Evolutionary conservation across 30 jellyfish, hydroid and myxozoan genomes (phyloP).

Genomic region (Catostylus mosaicus): DNA sequence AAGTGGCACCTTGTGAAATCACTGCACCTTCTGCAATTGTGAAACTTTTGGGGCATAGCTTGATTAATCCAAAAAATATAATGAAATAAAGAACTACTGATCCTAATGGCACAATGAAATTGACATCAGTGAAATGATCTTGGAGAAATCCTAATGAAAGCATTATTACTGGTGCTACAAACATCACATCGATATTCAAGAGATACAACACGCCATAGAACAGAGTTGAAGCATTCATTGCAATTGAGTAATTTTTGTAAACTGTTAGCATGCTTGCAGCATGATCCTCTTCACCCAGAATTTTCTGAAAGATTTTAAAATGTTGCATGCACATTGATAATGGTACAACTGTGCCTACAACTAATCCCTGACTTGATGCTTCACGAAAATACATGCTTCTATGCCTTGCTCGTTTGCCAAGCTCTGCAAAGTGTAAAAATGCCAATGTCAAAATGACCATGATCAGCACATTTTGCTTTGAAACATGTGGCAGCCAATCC

Average conservation of each 20-base stretch:
- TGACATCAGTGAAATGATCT: conserved; percentile 42
- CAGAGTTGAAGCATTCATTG: conserved; percentile 37
- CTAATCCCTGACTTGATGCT: conserved; percentile 32
- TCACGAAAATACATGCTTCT: conserved; percentile 13
- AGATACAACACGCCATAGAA: conserved; percentile 34
- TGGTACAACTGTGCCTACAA: conserved; percentile 12
- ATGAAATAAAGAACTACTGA: conserved; percentile 19
- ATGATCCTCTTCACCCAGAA: neutral
- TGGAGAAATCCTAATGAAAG: conserved; percentile 55
- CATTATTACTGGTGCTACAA: conserved; percentile 46
- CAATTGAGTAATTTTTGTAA: conserved; percentile 11
- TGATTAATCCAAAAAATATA: conserved; percentile 10
- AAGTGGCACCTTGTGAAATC: conserved; percentile 43
- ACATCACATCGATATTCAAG: conserved; percentile 31
- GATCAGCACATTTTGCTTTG: neutral
- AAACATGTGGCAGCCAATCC: neutral
- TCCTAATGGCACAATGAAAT: conserved; percentile 28
- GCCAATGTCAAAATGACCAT: neutral
- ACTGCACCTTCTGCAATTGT: conserved; percentile 72
- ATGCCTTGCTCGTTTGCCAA: conserved; percentile 10
- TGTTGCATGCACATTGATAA: conserved; percentile 5
- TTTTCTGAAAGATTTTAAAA: neutral
- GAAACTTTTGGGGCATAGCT: conserved; percentile 61
- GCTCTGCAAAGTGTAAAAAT: conserved; percentile 19
- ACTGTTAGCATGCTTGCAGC: neutral